A percentile compares a stretch with the other conserved stretches of the same genome.
phyloP scores from a whole-genome alignment of 1,140 invertebrate genomes.

The Mamestra configurata region DNA sequence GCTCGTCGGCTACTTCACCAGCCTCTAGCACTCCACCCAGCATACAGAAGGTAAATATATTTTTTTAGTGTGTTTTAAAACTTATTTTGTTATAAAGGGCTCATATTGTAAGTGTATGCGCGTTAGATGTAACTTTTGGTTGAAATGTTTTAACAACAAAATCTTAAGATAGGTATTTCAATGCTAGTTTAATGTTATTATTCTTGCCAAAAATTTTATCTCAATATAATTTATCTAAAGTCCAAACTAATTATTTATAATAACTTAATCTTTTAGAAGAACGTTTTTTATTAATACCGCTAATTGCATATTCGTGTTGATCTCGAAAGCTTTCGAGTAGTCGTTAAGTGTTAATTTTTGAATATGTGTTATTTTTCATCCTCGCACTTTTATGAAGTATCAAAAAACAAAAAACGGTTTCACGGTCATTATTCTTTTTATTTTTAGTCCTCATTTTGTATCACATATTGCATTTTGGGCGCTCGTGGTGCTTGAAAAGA shows the following conservation, averaged over 20 bases:
- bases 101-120: too few species aligned
- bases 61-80: not conserved
- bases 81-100: not conserved
- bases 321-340: conserved; percentile 6
- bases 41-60: conserved; percentile 84
- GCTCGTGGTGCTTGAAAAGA: conserved; percentile 3
- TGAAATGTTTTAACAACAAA: not conserved
- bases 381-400: conserved; percentile 24
- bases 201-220: too few species aligned
- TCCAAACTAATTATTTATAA: conserved; percentile 5
- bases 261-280: conserved; percentile 7
- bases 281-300: conserved; percentile 2
- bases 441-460: conserved; percentile 11
- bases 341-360: conserved; percentile 21
- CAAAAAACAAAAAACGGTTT: conserved; percentile 19
- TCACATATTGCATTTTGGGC: conserved; percentile 8
- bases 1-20: conserved; percentile 85
- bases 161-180: too few species aligned
- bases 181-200: too few species aligned
- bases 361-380: conserved; percentile 16
- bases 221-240: too few species aligned
- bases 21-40: conserved; percentile 84
- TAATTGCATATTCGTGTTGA: conserved; percentile 31
- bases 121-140: not conserved
- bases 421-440: conserved; percentile 26